A percentile compares a stretch with the other conserved stretches of the same genome.
Evolutionary conservation across 2,888 invertebrate genomes (phyloP).

Genomic region (Stegana nigrithorax): DNA sequence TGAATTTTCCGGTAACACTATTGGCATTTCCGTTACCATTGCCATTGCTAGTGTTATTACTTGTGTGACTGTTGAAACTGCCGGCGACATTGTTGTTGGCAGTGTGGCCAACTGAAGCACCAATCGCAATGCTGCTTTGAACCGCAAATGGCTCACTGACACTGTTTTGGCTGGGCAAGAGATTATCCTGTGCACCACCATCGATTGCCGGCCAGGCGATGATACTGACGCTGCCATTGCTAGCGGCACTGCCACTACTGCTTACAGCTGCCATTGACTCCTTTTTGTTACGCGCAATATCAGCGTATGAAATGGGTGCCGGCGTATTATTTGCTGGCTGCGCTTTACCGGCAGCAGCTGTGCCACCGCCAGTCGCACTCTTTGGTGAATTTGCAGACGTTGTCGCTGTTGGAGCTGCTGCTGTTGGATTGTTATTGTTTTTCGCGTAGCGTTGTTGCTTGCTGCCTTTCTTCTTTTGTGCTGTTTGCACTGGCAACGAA

Average conservation of each 20-base stretch:
- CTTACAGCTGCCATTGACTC: constrained; percentile 47
- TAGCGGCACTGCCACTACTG: constrained; percentile 26
- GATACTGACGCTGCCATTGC: constrained; percentile 29
- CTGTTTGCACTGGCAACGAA: constrained; percentile 78
- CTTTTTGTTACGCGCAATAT: constrained; percentile 75
- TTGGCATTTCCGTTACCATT: background rate
- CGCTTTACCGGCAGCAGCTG: constrained; percentile 37
- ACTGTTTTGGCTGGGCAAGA: no score
- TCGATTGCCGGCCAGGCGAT: constrained; percentile 4
- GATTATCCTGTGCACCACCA: background rate
- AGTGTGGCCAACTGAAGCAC: background rate
- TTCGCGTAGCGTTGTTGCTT: constrained; percentile 32
- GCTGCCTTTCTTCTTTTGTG: constrained; percentile 51
- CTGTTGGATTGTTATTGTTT: constrained; percentile 10
- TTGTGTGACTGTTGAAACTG: background rate
- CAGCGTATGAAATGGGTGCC: constrained; percentile 78
- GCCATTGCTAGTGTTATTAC: background rate
- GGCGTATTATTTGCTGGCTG: constrained; percentile 27
- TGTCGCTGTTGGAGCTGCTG: background rate
- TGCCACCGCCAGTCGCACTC: background rate
- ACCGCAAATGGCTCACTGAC: background rate
- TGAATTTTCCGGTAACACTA: constrained; percentile 16
- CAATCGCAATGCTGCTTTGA: background rate
- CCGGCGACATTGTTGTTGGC: background rate
- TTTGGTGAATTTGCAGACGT: constrained; percentile 32